Evolutionary conservation across 2,888 invertebrate species (phyloP).

Genomic region (Cephus nigrinus): DNA sequence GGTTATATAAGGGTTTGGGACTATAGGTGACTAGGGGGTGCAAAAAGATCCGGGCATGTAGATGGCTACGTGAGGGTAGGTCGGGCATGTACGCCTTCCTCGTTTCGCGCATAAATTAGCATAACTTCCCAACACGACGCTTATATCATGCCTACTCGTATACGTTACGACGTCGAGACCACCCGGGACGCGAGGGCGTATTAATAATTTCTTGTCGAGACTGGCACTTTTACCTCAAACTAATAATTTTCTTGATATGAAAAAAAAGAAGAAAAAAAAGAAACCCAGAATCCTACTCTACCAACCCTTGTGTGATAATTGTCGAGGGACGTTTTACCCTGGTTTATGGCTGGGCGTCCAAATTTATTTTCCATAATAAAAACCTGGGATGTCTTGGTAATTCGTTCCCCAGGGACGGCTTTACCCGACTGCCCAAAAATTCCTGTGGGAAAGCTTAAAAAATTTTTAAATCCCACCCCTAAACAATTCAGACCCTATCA

Average conservation of each 20-base stretch:
- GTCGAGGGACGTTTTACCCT: not conserved
- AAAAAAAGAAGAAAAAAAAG: not conserved
- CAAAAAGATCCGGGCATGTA: constrained; percentile 26
- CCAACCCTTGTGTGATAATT: not conserved
- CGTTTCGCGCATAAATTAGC: constrained; percentile 50
- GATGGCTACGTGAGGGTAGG: constrained; percentile 31
- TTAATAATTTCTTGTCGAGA: not conserved
- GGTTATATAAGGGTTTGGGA: not conserved
- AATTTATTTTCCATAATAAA: not conserved
- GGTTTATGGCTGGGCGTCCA: not conserved
- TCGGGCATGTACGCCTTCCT: constrained; percentile 36
- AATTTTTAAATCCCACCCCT: not conserved
- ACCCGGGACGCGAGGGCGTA: not conserved
- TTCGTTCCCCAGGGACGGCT: not conserved
- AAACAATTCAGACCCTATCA: not conserved
- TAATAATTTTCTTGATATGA: not conserved
- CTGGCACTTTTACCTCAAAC: not conserved
- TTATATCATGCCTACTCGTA: not conserved
- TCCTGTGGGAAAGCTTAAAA: not conserved
- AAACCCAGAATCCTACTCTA: not conserved
- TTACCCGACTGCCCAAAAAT: not conserved
- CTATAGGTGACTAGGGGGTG: constrained; percentile 20
- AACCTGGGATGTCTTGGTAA: not conserved
- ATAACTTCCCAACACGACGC: constrained; percentile 34
- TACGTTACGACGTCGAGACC: not conserved